These are phyloP conservation scores for Micoletzkya japonica DNA, from an alignment of 2,888 invertebrate species.

Conservation along the genomic window DNA sequence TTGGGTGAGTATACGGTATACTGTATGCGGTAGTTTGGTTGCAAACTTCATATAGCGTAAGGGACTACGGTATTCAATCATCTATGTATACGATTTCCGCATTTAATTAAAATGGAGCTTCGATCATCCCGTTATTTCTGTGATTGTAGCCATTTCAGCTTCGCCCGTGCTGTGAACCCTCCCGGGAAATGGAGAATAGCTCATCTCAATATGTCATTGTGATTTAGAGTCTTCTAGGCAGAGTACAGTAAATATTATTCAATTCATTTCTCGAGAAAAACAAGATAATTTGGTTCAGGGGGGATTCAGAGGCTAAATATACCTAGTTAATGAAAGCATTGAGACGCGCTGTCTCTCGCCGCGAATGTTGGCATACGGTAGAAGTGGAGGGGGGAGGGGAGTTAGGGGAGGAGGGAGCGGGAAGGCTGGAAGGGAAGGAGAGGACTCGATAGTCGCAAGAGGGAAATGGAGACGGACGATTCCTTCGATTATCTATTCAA, in stretches of 20 bases:
- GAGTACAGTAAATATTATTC: no score
- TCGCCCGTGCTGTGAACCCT: constrained; percentile 44
- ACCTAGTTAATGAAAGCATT: not conserved
- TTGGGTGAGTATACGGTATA: constrained; percentile 13
- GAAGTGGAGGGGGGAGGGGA: not conserved
- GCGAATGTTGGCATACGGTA: constrained; percentile 22
- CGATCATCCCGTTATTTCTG: no score
- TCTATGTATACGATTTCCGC: no score
- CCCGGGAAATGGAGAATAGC: constrained; percentile 46
- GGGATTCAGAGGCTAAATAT: not conserved
- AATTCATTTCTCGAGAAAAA: not conserved
- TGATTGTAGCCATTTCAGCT: constrained; percentile 34
- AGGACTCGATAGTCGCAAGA: no score
- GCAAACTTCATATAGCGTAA: no score
- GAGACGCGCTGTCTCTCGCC: not conserved
- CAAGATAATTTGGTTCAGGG: not conserved
- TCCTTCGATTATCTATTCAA: constrained; percentile 73
- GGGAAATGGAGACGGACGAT: constrained; percentile 66
- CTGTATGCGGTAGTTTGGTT: no score
- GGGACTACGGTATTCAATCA: no score
- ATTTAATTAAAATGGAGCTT: no score
- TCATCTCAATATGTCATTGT: constrained; percentile 36
- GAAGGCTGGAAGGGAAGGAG: not conserved
- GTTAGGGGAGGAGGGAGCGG: not conserved
- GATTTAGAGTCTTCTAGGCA: no score